Percentiles rank a stretch among this genome's conserved stretches.
Evolutionary conservation across 2,888 invertebrate species (phyloP).

Genomic region (Lucinisca nassula): DNA sequence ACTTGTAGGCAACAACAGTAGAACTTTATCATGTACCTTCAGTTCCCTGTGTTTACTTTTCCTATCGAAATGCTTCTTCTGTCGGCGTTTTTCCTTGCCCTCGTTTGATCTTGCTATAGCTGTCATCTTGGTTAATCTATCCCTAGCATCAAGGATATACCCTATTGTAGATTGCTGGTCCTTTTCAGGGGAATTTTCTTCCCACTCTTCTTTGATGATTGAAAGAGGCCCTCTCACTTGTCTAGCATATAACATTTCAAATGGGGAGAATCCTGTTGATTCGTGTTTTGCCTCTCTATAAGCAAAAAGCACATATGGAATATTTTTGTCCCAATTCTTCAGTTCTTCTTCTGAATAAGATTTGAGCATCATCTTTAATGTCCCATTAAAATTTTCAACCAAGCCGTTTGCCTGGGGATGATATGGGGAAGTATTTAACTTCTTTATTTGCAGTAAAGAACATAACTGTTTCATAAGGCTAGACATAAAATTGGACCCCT

Average conservation of each 20-base stretch:
- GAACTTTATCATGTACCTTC: not conserved
- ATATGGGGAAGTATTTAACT: constrained; percentile 7
- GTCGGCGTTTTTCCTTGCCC: constrained; percentile 11
- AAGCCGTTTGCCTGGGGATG: constrained; percentile 15
- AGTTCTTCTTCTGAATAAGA: not conserved
- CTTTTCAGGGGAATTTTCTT: not conserved
- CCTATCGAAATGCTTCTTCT: constrained; percentile 35
- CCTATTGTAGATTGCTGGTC: constrained; percentile 12
- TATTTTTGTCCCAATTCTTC: not conserved
- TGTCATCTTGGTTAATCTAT: not conserved
- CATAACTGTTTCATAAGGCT: constrained; percentile 12
- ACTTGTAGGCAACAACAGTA: not conserved
- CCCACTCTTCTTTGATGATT: constrained; percentile 29
- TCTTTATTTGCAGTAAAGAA: not conserved
- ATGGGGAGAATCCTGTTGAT: constrained; percentile 39
- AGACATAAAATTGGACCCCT: constrained; percentile 10
- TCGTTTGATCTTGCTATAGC: not conserved
- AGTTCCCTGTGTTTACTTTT: not conserved
- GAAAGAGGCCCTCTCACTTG: constrained; percentile 33
- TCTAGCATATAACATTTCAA: constrained; percentile 36
- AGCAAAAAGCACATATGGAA: constrained; percentile 15
- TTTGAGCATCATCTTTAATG: constrained; percentile 4
- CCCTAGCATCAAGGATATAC: constrained; percentile 17
- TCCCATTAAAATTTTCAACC: constrained; percentile 9
- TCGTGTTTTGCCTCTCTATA: constrained; percentile 46